Percentiles rank a stretch among this genome's conserved stretches.
phyloP scores from a whole-genome alignment of 2,113 vertebrate species.

The Melanerpes formicivorus region DNA sequence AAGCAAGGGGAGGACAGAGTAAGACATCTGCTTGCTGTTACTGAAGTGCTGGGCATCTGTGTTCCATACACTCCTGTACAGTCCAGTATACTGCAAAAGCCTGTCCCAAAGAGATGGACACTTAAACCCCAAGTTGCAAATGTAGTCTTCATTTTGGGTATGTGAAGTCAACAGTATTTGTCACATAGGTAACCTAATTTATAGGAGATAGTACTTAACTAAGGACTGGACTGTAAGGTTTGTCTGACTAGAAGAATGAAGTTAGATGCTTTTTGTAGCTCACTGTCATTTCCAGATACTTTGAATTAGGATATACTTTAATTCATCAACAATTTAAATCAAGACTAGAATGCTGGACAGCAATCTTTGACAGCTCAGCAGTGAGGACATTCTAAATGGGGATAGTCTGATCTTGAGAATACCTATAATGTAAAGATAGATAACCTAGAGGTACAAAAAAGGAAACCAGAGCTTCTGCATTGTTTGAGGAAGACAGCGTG shows the following conservation, averaged over 20 bases:
- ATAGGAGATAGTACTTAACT: background rate
- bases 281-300: background rate
- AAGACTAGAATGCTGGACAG: background rate
- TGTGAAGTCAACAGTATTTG: background rate
- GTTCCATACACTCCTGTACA: fast-evolving
- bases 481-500: background rate
- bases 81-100: background rate
- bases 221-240: background rate
- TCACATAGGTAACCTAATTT: background rate
- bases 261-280: background rate
- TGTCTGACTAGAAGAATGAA: background rate
- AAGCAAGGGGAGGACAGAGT: background rate
- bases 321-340: background rate
- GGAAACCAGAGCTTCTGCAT: background rate
- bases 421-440: background rate
- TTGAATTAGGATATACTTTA: background rate
- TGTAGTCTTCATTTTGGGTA: background rate
- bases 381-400: background rate
- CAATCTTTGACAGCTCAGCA: background rate
- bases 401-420: background rate
- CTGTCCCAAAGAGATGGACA: background rate
- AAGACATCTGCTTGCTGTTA: background rate
- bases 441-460: background rate
- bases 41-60: background rate
- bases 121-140: background rate